Percentiles rank a stretch among this genome's conserved stretches.
Evolutionary conservation across 2,888 invertebrate genomes (phyloP).

Genomic region (Troilus luridus): DNA sequence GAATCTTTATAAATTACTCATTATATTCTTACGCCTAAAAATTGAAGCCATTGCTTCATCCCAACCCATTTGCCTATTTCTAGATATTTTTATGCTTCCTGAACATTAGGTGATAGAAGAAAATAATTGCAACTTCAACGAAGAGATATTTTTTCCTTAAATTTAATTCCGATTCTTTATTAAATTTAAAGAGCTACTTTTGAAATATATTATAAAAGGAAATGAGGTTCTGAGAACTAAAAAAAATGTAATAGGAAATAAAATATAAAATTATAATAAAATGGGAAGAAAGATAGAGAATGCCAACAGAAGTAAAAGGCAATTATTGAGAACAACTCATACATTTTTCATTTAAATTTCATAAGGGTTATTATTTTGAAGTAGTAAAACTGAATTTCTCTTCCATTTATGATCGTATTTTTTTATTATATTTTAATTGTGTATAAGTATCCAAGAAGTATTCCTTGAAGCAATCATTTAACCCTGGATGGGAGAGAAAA

Average conservation of each 20-base stretch:
- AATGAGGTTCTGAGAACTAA: neutral
- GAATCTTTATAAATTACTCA: too few species aligned
- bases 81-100: too few species aligned
- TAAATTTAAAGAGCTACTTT: neutral
- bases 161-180: neutral
- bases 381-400: neutral
- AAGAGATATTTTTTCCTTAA: neutral
- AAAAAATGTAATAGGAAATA: neutral
- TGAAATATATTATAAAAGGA: neutral
- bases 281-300: neutral
- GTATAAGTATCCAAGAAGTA: too few species aligned
- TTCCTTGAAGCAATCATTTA: too few species aligned
- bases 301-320: too few species aligned
- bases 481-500: too few species aligned
- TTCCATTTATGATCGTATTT: neutral
- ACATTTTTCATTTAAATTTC: neutral
- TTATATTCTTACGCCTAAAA: too few species aligned
- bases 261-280: neutral
- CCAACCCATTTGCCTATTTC: too few species aligned
- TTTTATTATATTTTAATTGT: neutral
- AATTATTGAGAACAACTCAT: neutral
- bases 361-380: neutral
- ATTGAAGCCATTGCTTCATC: too few species aligned
- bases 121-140: conserved; percentile 14
- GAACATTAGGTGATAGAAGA: neutral